Base-by-base conservation (phyloP, 1,140 invertebrate genomes). In the Phortica variegata region DNA sequence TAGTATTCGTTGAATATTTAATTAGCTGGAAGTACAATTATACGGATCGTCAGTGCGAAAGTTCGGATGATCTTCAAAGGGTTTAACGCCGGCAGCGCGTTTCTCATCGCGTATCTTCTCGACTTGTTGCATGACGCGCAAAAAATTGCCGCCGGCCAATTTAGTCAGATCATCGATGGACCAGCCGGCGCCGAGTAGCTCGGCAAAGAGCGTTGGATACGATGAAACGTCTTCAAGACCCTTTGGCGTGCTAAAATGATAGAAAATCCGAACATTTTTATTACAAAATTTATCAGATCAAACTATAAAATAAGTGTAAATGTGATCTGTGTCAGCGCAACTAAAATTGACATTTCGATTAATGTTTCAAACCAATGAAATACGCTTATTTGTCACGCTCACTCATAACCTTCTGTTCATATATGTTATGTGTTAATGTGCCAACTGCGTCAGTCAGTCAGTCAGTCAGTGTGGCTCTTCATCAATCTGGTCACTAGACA, bases 161-260 rank as follows among this genome's bases (percentile, higher is more conserved):
- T 95, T 95, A 52, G 90, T 88, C 26, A 96, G 78, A 71, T 95
- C 90, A 16, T 86, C 84, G 43, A 87, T 83, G 39, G 82, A 84
- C 90, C 91, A 94, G 19, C 86, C 85, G n/a, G 87, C 85, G 36
- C 87, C 85, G 56, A 92, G 82, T 29, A 91, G 77, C 76, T 90
- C 88, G 18, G 88, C 88, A 73, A 88, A 95, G 36, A 96, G 78
- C 47, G 87, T 82, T 1, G 93, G 93, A 79, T 95, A 96, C 52
- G 85, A 90, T 1, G 91, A 92, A 6, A 93, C 91, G 73, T 96
- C 92, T 78, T 95, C 91, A 33, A 96, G 80, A 12, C 91, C 92
- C 73, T 86, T 84, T 18, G 89, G 86, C 39, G 88, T 90, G 72
- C 89, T 91, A 77, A 33, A 79, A 78, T 18, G 2, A 17, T 44